These are phyloP conservation scores for Rhabdomys pumilio DNA, from an alignment of 2,797 vertebrate species.

Conservation along the genomic window DNA sequence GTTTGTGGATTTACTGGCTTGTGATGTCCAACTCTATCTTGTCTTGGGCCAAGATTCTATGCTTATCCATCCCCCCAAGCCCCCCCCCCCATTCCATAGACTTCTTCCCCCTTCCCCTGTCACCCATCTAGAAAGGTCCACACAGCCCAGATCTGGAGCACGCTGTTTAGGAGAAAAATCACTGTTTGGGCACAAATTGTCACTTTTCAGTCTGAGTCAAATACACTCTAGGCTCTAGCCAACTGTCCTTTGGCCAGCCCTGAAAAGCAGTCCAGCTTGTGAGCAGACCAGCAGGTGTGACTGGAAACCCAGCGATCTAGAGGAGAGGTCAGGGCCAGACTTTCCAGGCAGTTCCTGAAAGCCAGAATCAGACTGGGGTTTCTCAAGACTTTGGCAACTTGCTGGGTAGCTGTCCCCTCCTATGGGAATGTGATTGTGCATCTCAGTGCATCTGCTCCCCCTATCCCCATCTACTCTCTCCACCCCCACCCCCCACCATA, in stretches of 20 bases:
- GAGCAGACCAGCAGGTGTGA: slow-evolving; percentile 3
- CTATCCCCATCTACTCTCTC: neutral
- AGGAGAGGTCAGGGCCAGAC: neutral
- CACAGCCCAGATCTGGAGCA: neutral
- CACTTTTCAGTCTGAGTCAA: neutral
- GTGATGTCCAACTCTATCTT: neutral
- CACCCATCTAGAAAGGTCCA: neutral
- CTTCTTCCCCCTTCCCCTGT: neutral
- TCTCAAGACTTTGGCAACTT: slow-evolving; percentile 18
- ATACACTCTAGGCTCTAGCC: neutral
- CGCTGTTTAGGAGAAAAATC: neutral
- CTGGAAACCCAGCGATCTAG: neutral
- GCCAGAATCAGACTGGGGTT: slow-evolving; percentile 30
- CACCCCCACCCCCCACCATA: neutral
- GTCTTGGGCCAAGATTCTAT: neutral
- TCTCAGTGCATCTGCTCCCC: neutral
- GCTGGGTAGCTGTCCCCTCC: slow-evolving; percentile 10
- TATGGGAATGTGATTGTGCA: neutral
- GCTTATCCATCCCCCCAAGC: neutral
- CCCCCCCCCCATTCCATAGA: neutral
- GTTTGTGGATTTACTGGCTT: neutral
- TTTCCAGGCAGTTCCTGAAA: slow-evolving; percentile 71
- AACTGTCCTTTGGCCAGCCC: slow-evolving; percentile 54
- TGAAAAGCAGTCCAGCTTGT: neutral
- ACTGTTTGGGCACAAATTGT: neutral